phyloP scores from a whole-genome alignment of 2,888 invertebrate species.

The Harmothoe impar region DNA sequence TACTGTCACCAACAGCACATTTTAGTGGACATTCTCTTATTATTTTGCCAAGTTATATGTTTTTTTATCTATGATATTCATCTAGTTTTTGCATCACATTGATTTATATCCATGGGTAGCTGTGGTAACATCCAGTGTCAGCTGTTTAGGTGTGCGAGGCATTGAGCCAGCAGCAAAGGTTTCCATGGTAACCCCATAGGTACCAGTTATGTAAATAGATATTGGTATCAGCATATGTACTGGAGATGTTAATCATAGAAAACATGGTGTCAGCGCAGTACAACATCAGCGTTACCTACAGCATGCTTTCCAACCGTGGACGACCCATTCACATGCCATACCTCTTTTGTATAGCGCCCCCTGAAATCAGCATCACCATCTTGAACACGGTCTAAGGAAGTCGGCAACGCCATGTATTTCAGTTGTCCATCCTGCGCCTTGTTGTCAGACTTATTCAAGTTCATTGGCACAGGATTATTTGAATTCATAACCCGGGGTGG shows the following conservation, averaged over 20 bases:
- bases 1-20: too few species aligned
- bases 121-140: too few species aligned
- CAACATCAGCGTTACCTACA: constrained; percentile 46
- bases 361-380: constrained; percentile 67
- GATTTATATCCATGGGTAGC: background rate
- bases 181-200: too few species aligned
- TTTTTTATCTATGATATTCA: too few species aligned
- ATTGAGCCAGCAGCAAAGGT: too few species aligned
- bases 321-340: constrained; percentile 56
- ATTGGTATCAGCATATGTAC: too few species aligned
- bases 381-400: constrained; percentile 60
- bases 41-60: too few species aligned
- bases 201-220: too few species aligned
- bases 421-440: constrained; percentile 27
- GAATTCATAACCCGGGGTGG: background rate
- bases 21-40: too few species aligned
- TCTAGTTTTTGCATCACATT: constrained; percentile 27
- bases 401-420: constrained; percentile 36
- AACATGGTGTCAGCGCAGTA: background rate
- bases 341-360: constrained; percentile 69
- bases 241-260: too few species aligned
- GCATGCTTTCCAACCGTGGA: constrained; percentile 52
- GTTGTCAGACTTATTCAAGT: background rate
- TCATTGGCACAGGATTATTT: background rate
- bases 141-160: too few species aligned